These are phyloP conservation scores for Drosophila bipectinata DNA, from an alignment of 1,140 invertebrate species.

Conservation along the genomic window DNA sequence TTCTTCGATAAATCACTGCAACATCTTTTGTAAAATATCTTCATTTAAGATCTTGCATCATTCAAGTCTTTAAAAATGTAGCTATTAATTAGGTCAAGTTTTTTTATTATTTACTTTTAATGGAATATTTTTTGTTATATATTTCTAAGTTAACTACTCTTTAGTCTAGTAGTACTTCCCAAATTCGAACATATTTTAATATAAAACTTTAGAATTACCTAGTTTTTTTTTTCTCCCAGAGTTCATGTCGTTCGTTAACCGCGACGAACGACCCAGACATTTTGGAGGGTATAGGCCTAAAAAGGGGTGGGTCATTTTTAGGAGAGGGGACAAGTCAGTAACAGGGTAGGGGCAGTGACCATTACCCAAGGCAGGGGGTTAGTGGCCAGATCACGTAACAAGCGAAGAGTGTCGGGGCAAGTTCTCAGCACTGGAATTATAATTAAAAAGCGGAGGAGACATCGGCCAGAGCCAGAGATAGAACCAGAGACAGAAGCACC, in stretches of 20 bases:
- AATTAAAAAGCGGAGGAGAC: constrained; percentile 78
- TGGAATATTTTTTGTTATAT: too few species aligned
- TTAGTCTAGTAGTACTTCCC: not conserved
- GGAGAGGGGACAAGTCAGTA: not conserved
- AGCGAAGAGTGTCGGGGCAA: constrained; percentile 18
- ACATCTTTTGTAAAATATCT: not conserved
- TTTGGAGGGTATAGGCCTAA: constrained; percentile 17
- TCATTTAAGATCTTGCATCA: not conserved
- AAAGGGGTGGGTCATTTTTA: constrained; percentile 15
- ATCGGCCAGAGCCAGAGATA: constrained; percentile 28
- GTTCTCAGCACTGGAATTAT: constrained; percentile 76
- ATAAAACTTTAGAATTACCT: not conserved
- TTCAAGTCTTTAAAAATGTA: not conserved
- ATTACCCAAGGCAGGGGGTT: constrained; percentile 26
- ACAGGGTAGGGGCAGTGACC: not conserved
- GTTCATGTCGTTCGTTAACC: constrained; percentile 56
- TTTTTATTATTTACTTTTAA: not conserved
- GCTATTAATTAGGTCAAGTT: not conserved
- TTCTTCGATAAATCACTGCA: not conserved
- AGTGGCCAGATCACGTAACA: constrained; percentile 51
- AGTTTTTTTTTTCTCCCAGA: constrained; percentile 9
- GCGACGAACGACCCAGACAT: constrained; percentile 64
- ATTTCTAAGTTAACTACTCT: not conserved
- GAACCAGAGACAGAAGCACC: not conserved
- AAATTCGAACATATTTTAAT: not conserved